These are phyloP conservation scores for Lepus oiostolus DNA, from an alignment of 2,797 vertebrate genomes.

Conservation along the genomic window DNA sequence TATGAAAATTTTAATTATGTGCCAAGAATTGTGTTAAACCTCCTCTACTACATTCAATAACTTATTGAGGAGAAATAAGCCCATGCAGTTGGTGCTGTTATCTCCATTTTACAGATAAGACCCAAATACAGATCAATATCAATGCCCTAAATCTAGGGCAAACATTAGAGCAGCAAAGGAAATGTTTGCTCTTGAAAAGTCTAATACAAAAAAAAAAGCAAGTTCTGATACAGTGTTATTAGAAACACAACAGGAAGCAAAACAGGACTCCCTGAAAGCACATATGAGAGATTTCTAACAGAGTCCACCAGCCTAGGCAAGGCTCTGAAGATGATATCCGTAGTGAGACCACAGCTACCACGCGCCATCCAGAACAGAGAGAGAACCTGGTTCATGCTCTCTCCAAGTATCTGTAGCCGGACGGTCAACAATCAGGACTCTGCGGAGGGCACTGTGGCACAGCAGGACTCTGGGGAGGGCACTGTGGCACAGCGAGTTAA, in stretches of 20 bases:
- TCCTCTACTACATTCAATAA: constrained; percentile 32
- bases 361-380: not conserved
- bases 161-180: too few species aligned
- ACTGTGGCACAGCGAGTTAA: too few species aligned
- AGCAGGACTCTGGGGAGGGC: too few species aligned
- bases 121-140: not conserved
- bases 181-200: not conserved
- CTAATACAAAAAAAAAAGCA: constrained; percentile 42
- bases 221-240: not conserved
- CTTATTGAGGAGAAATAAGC: constrained; percentile 36
- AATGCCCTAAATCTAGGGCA: not conserved
- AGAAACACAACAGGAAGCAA: not conserved
- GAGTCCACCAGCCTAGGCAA: not conserved
- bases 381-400: not conserved
- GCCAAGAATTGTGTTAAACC: not conserved
- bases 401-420: constrained; percentile 30
- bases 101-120: not conserved
- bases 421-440: not conserved
- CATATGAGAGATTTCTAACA: not conserved
- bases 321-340: not conserved
- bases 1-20: not conserved
- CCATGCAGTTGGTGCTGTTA: not conserved
- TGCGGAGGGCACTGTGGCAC: too few species aligned
- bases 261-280: constrained; percentile 19
- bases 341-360: not conserved